Evolutionary conservation across 1,140 invertebrate genomes (phyloP), one percentile per base, ranked within the genome.

Genomic region (Teleopsis dalmanni): DNA sequence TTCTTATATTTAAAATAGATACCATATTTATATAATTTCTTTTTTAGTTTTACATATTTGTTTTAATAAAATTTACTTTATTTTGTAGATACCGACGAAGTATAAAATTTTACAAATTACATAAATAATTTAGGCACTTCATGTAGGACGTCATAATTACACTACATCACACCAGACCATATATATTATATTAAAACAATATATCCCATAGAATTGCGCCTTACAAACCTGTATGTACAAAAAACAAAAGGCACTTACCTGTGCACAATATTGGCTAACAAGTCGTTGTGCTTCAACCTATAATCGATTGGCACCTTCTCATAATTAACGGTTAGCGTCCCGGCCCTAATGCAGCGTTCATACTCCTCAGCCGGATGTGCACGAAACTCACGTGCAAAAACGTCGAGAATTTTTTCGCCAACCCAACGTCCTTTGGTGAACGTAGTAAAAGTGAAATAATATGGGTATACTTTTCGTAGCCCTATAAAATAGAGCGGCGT

Each of bases 381-480:
- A 10, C 90, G 77, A 68, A 98, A 98, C 74, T 99, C 96, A 47
- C 86, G 77, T 1, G 84, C 82, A 72, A 97, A 97, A 14, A 98
- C 91, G 60, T 99, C 94, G 36, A 94, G 75, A 37, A 99, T 87
- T 62, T 88, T 87, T 65, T 93, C 87, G 14, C 93, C 93, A 4
- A 97, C 85, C 97, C 96, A 99, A 53, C 96, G 81, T 1, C 92
- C 92, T 76, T 99, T 99, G 11, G 91, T 94, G 75, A 94, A 95
- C 9, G 94, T 95, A 37, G 88, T 91, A 73, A 97, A 99, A 11
- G 89, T 94, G 74, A 93, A 98, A 72, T 94, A 94, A 75, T 99
- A 99, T 0, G 96, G 96, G 71, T 96, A 95, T 1, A 99, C 95
- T 79, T 99, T 98, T 48, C 96, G 80, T 45, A 99, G 78, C 56